Percentiles rank a stretch among this genome's conserved stretches.
These are phyloP conservation scores for Agrilus cyanescens DNA, from an alignment of 2,888 invertebrate genomes.

Conservation along the genomic window DNA sequence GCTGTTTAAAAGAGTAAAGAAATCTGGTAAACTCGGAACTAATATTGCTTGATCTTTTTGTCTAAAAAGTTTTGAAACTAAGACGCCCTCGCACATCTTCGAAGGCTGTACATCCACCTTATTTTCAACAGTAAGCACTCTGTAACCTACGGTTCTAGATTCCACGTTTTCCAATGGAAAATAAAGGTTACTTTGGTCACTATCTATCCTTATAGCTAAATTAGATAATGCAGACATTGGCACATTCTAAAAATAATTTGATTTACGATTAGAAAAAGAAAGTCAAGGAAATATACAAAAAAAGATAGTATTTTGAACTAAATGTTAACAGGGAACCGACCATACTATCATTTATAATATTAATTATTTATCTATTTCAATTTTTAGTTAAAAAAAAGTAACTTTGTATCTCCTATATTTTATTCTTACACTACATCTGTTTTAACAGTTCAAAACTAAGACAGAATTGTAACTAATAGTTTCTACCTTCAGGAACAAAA, in stretches of 20 bases:
- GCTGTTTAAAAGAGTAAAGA: constrained; percentile 38
- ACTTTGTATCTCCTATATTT: too few relatives aligned
- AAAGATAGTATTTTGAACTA: not conserved
- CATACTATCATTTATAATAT: not conserved
- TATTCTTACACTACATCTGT: too few relatives aligned
- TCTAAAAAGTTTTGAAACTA: constrained; percentile 39
- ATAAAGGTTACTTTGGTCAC: constrained; percentile 42
- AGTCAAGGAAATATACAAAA: not conserved
- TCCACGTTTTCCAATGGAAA: constrained; percentile 54
- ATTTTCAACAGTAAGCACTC: constrained; percentile 31
- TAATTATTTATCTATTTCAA: too few relatives aligned
- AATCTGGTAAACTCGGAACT: constrained; percentile 46
- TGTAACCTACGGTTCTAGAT: constrained; percentile 54
- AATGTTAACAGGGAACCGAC: not conserved
- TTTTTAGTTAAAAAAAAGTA: too few relatives aligned
- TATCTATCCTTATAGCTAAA: constrained; percentile 45
- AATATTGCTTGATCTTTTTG: constrained; percentile 43
- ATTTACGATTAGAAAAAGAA: too few relatives aligned
- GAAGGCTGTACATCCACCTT: constrained; percentile 23
- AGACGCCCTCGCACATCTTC: constrained; percentile 35
- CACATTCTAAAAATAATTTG: constrained; percentile 28
- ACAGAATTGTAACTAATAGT: too few relatives aligned
- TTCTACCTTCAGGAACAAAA: too few relatives aligned
- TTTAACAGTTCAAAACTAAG: too few relatives aligned
- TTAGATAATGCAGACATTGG: constrained; percentile 35